A percentile compares a stretch with the other conserved stretches of the same genome.
phyloP scores from a whole-genome alignment of 2,113 vertebrate species.

The Scartelaos histophorus region DNA sequence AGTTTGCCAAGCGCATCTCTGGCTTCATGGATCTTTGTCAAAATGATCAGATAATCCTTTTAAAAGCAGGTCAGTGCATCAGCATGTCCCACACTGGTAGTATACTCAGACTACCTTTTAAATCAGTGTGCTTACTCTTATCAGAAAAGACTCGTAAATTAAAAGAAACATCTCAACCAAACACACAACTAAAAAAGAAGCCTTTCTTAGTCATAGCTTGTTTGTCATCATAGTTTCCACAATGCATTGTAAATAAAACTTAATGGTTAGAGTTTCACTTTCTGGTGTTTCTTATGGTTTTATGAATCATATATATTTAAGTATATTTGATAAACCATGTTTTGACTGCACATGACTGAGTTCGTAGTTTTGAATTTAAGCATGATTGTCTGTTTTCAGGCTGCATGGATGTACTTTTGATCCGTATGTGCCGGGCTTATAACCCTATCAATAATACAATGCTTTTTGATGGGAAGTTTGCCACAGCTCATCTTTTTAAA shows the following conservation, averaged over 20 bases:
- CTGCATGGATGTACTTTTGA: conserved; percentile 88
- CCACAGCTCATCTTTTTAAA: conserved; percentile 84
- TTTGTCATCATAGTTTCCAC: background rate
- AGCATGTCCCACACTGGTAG: background rate
- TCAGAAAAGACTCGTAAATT: background rate
- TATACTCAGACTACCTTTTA: background rate
- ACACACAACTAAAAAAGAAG: background rate
- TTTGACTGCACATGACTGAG: background rate
- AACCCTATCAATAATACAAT: conserved; percentile 88
- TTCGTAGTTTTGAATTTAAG: background rate
- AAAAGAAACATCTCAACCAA: background rate
- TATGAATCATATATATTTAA: no score
- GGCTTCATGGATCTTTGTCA: conserved; percentile 94
- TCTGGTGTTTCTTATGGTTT: no score
- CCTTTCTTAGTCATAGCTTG: background rate
- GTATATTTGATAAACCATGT: background rate
- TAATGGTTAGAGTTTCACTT: no score
- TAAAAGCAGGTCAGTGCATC: conserved; percentile 86
- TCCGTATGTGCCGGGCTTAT: conserved; percentile 87
- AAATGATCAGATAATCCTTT: conserved; percentile 93
- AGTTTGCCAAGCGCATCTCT: conserved; percentile 89
- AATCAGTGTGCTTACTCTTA: background rate
- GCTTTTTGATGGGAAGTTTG: conserved; percentile 88
- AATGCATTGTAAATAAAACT: no score
- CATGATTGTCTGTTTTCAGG: conserved; percentile 68